Evolutionary conservation across 2,797 vertebrate genomes (phyloP), one percentile per base, ranked within the genome.

Genomic region (Pterois miles): DNA sequence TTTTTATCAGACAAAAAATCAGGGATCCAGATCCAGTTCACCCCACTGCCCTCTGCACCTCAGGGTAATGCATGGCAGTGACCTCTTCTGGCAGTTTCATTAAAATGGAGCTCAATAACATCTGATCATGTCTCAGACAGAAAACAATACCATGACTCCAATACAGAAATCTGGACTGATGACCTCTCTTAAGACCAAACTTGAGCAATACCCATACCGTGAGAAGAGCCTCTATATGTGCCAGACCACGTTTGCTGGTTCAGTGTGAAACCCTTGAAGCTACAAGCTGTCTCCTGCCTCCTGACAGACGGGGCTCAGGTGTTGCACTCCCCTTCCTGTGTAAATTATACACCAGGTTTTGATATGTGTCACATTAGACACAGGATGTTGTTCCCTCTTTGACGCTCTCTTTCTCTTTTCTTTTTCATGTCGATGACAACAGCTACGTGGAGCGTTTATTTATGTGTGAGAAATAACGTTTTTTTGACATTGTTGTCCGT

Each of bases 251-350:
- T 54, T 50, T 54, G 40, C 18, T 22, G 18, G 22, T 60, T 74
- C 50, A 13, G 46, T 11, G 64, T 73, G 71, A 84, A 77, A 63
- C 77, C 71, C 75, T 80, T 25, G 53, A 43, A 77, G 79, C 80
- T 56, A 68, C 80, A 80, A 76, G 76, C 84, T 58, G 78, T 63
- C 72, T 85, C 71, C 80, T 75, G 71, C 60, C 74, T 62, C 78
- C 65, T 80, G 78, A 43, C 81, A 83, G 77, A 79, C 70, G 4
- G 25, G 43, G 78, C 84, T 86, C 83, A 80, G 86, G 82, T 84
- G 82, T 70, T 79, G 58, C 69, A 72, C 75, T 74, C 71, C 25
- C 63, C 76, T 86, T 78, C 74, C 80, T 81, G 87, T 77, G 78
- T 82, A 82, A 84, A 81, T 85, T 84, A 84, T 34, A 87, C 82